Percentiles rank a stretch among this genome's conserved stretches.
phyloP scores from a whole-genome alignment of 2,888 invertebrate species.

The Steinernema hermaphroditum region DNA sequence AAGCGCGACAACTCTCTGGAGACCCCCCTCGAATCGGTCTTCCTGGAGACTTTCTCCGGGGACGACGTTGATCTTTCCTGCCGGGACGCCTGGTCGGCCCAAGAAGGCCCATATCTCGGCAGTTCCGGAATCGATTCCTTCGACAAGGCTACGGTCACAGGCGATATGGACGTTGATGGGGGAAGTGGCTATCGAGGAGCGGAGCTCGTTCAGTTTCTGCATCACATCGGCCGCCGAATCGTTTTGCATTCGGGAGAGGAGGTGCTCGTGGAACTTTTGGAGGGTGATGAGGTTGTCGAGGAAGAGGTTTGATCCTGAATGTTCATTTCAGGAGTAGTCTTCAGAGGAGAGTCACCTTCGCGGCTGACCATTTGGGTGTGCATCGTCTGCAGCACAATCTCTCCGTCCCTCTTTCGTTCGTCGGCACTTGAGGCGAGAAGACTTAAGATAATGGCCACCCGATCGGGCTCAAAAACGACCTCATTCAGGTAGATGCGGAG shows the following conservation, averaged over 20 bases:
- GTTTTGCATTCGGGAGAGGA: conserved; percentile 31
- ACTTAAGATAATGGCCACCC: conserved; percentile 69
- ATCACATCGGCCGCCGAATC: conserved; percentile 33
- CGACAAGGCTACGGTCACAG: conserved; percentile 42
- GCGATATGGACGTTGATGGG: conserved; percentile 57
- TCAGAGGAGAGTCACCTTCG: neutral
- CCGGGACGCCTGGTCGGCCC: conserved; percentile 33
- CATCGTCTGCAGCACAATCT: neutral
- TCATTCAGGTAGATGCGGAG: conserved; percentile 77
- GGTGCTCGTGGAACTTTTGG: conserved; percentile 50
- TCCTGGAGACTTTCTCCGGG: neutral
- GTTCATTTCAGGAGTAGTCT: neutral
- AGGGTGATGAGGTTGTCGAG: conserved; percentile 53
- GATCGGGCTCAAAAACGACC: conserved; percentile 76
- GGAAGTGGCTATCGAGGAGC: conserved; percentile 45
- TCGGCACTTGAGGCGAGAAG: neutral
- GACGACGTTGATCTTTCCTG: neutral
- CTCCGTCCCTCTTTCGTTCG: neutral
- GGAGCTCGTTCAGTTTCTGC: conserved; percentile 48
- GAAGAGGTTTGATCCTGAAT: conserved; percentile 53
- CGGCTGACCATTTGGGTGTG: neutral
- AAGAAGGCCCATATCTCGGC: conserved; percentile 43
- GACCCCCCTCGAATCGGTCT: neutral
- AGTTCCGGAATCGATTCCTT: neutral
- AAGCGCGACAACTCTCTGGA: conserved; percentile 41